Evolutionary conservation across 2,113 vertebrate genomes (phyloP).

Genomic region (Notechis scutatus): DNA sequence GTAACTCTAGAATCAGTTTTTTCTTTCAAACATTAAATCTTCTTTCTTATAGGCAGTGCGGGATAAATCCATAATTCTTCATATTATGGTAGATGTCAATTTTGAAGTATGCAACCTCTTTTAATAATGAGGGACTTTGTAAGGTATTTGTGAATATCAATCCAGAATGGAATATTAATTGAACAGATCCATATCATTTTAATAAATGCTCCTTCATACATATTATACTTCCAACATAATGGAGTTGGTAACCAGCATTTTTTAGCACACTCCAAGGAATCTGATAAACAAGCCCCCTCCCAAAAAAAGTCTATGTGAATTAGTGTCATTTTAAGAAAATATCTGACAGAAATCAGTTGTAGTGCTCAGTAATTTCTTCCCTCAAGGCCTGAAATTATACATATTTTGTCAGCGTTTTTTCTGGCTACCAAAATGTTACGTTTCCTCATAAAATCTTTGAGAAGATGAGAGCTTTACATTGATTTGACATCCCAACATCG

Average conservation of each 20-base stretch:
- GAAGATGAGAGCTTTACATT: not conserved
- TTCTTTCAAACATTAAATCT: not conserved
- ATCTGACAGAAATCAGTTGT: not conserved
- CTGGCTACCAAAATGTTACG: not conserved
- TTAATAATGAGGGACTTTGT: not conserved
- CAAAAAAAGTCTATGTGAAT: not conserved
- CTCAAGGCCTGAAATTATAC: not conserved
- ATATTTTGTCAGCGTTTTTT: not conserved
- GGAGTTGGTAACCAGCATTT: not conserved
- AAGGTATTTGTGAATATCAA: not conserved
- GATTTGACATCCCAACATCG: not conserved
- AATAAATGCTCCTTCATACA: not conserved
- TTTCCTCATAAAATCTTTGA: not conserved
- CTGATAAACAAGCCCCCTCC: not conserved
- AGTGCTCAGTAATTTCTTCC: slow-evolving; percentile 7
- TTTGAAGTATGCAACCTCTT: not conserved
- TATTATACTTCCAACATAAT: not conserved
- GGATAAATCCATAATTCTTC: not conserved
- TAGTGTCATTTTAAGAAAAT: not conserved
- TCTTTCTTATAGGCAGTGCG: not conserved
- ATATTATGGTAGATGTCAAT: not conserved
- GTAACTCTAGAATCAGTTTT: not conserved
- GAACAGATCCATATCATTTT: not conserved
- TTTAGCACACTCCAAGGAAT: not conserved
- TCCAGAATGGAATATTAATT: not conserved